Evolutionary conservation across 2,888 invertebrate genomes (phyloP), one percentile per base, ranked within the genome.

Genomic region (Dynastes maya): DNA sequence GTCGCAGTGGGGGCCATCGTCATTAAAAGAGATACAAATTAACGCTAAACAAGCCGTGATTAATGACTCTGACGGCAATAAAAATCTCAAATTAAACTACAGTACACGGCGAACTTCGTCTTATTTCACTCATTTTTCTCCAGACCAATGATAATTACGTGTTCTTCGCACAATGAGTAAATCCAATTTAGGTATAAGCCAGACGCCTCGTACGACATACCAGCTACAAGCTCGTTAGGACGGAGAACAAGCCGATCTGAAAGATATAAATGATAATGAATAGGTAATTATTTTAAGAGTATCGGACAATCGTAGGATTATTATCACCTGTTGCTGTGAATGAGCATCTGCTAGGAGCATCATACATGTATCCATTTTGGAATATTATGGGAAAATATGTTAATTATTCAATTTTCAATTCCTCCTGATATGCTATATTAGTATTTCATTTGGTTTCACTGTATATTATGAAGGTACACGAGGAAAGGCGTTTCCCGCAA

Each of bases 11-110:
- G 78, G 64, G 78, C 67, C 63, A 76, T 22, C 58, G 67, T 81
- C 80, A 84, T 83, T 83, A 84, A 82, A 83, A 79, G 84, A 84
- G 84, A 84, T 84, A 83, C 83, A 85, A 86, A 86, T 86, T 85
- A 85, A 85, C 84, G 82, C 83, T 82, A 83, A 85, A 84, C 84
- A 82, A 85, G 83, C 80, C 81, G 83, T 86, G 86, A 86, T 86
- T 86, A 86, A 86, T 86, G 86, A 85, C 84, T 80, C 61, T 72
- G 76, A 79, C 79, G 79, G 82, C 83, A 83, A 84, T 85, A 83
- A 83, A 84, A 82, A 83, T 82, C 83, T 74, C 16, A 80, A 77
- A 79, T 79, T 77, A 77, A 79, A 76, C 65, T 71, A 71, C 74
- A 78, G 65, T 61, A 63, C 70, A 22, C 40, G 63, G 11, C 77